These are phyloP conservation scores for Lasioglossum malachurum DNA, from an alignment of 2,888 invertebrate species.

Conservation along the genomic window DNA sequence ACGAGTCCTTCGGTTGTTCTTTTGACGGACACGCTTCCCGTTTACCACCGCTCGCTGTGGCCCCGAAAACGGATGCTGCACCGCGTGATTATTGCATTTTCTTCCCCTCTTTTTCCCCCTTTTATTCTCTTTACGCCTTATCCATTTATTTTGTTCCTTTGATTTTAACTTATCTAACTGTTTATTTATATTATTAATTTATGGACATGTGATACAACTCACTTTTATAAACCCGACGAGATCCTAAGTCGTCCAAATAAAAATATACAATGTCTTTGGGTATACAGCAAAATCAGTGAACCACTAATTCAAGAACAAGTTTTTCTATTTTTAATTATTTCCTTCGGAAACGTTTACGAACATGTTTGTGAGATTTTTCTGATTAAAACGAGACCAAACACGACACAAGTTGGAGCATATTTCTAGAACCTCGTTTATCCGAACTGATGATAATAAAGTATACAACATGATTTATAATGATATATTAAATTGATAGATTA, in stretches of 20 bases:
- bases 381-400: too few species aligned
- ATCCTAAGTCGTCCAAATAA: background rate
- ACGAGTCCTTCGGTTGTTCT: constrained; percentile 3
- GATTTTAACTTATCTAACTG: background rate
- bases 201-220: background rate
- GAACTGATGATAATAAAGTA: too few species aligned
- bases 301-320: too few species aligned
- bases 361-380: too few species aligned
- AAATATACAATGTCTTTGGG: background rate
- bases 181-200: too few species aligned
- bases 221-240: background rate
- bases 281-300: too few species aligned
- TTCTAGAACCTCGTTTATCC: too few species aligned
- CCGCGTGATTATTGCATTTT: background rate
- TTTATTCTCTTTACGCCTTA: background rate
- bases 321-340: too few species aligned
- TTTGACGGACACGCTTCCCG: background rate
- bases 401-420: too few species aligned
- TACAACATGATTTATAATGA: too few species aligned
- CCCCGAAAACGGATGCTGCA: background rate
- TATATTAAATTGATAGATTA: too few species aligned
- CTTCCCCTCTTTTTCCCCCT: background rate
- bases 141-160: background rate
- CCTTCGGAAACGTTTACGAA: too few species aligned
- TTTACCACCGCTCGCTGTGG: background rate